Evolutionary conservation across 2,797 vertebrate species (phyloP), one percentile per base, ranked within the genome.

Genomic region (Lemur catta): DNA sequence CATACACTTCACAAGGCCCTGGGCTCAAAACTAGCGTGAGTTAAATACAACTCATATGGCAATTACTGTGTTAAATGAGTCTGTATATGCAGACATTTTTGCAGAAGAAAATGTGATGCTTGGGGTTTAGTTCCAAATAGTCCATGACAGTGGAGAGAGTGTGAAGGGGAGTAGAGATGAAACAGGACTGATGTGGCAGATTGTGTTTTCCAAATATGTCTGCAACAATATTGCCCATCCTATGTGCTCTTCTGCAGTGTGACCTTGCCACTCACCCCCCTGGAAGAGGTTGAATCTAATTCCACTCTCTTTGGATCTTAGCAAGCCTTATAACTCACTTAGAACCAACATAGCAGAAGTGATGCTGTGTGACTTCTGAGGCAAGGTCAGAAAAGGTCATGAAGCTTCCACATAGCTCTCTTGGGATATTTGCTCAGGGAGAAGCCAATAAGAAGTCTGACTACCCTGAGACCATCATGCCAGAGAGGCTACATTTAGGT

Each of bases 361-460:
- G 24, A 81, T n/a, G 26, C n/a, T 67, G 15, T 71, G 5, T 84
- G 52, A 78, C 71, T 82, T 82, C n/a, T 50, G 52, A 95, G 41
- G 41, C 43, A 69, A 87, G 28, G 14, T 61, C 65, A 81, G 50
- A 85, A 41, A 18, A 81, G 15, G n/a, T 67, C 43, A 84, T 67
- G 63, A 46, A 82, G 55, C 33, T 78, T 69, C 55, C 30, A 78
- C 67, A 46, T 91, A 55, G 26, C 59, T 74, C 18, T 59, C 59
- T 72, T 67, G 26, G 41, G 43, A 80, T 41, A 75, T 33, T 92
- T 82, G 38, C 41, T 92, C 55, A 41, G 24, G 41, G 65, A 71
- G 76, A 81, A 94, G 79, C 69, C 43, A 86, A 28, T 74, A 81
- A 88, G 71, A 88, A 75, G 17, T 84, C 22, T 90, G 55, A 93